Evolutionary conservation across 2,797 vertebrate species (phyloP).

Genomic region (Kryptopterus vitreolus): DNA sequence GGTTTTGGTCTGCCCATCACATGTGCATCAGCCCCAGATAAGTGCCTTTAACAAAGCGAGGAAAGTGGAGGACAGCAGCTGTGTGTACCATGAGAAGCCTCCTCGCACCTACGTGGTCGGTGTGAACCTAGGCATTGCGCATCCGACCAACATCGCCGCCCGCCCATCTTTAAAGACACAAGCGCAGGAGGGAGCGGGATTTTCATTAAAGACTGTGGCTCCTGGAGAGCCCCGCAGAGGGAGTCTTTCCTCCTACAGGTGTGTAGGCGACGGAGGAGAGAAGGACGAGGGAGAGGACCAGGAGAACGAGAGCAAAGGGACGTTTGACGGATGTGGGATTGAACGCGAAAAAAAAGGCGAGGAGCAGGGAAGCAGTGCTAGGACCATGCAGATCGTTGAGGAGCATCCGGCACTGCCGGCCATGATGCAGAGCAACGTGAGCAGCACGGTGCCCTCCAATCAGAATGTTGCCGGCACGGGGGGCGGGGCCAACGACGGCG

Average conservation of each 20-base stretch:
- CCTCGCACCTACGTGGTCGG: constrained; percentile 86
- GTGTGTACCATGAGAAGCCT: constrained; percentile 85
- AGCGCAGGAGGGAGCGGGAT: constrained; percentile 70
- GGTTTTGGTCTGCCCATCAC: constrained; percentile 94
- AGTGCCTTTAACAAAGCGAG: constrained; percentile 97
- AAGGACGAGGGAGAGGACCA: constrained; percentile 33
- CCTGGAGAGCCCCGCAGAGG: constrained; percentile 45
- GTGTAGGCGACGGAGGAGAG: constrained; percentile 59
- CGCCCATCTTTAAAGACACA: constrained; percentile 77
- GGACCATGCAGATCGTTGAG: constrained; percentile 95
- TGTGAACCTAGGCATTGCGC: constrained; percentile 87
- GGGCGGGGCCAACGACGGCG: constrained; percentile 79
- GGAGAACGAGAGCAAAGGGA: constrained; percentile 33
- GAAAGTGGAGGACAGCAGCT: constrained; percentile 90
- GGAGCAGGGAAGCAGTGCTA: constrained; percentile 74
- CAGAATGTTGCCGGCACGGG: constrained; percentile 76
- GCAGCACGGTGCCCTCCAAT: constrained; percentile 79
- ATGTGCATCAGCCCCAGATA: constrained; percentile 97
- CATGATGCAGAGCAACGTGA: constrained; percentile 87
- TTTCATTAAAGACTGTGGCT: constrained; percentile 76
- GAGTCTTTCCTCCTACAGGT: constrained; percentile 50
- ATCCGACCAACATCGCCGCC: constrained; percentile 77
- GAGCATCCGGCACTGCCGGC: constrained; percentile 85
- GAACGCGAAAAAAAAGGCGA: constrained; percentile 81
- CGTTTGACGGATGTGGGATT: constrained; percentile 84